Conservation (phyloP, 2,888 invertebrate species). For the Orthosia incerta region DNA sequence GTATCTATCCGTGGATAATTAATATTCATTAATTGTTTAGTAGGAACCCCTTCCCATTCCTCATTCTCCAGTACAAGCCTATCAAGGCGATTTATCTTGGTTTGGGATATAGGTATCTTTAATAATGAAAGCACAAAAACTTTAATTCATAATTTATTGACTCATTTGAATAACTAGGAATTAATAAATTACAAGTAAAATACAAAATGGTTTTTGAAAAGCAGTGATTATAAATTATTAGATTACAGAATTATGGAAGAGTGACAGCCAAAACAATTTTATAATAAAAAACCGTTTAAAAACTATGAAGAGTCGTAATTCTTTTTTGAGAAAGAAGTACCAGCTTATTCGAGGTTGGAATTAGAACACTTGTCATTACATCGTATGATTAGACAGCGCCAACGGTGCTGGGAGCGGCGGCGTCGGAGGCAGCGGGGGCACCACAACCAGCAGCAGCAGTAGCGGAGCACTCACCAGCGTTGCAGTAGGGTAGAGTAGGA, state of each 20-base stretch:
- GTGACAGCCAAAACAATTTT: conserved; percentile 5
- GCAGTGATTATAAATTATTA: conserved; percentile 3
- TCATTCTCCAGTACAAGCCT: not conserved
- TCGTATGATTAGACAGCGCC: conserved; percentile 46
- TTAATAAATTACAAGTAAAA: conserved; percentile 4
- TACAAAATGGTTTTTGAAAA: not conserved
- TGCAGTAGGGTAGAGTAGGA: conserved; percentile 85
- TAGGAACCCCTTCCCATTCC: too few relatives aligned
- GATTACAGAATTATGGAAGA: conserved; percentile 23
- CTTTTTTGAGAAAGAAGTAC: conserved; percentile 43
- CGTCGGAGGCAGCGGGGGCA: conserved; percentile 53
- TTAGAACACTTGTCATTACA: conserved; percentile 13
- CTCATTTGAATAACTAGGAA: conserved; percentile 10
- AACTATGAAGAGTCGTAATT: conserved; percentile 5
- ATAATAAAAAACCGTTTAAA: not conserved
- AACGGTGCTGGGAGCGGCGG: conserved; percentile 21
- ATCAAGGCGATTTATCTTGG: not conserved
- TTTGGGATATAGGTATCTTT: not conserved
- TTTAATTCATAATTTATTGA: conserved; percentile 29
- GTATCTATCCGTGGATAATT: not conserved
- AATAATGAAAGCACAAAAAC: conserved; percentile 12
- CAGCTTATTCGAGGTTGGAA: conserved; percentile 23
- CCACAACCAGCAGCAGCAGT: conserved; percentile 82
- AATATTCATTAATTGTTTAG: not conserved
- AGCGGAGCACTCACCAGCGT: conserved; percentile 86